Evolutionary conservation across 2,797 vertebrate genomes (phyloP).

Genomic region (Meriones psammophilus): DNA sequence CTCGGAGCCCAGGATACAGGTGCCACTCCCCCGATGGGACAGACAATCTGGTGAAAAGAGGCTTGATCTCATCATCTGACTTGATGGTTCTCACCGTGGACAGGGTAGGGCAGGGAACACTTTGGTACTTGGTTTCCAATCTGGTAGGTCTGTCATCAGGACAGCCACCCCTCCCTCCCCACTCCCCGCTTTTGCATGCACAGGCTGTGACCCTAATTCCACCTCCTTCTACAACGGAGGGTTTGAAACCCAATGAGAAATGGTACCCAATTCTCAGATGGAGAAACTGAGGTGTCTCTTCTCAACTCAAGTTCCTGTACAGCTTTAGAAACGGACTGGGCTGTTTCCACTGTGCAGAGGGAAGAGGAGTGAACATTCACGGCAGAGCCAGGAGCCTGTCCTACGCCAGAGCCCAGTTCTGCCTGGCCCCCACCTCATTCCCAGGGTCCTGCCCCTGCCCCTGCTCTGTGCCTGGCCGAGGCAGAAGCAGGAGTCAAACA

Average conservation of each 20-base stretch:
- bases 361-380: neutral
- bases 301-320: neutral
- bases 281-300: neutral
- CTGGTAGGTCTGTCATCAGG: neutral
- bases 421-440: neutral
- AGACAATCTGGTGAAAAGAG: neutral
- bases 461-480: neutral
- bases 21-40: neutral
- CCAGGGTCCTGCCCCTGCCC: neutral
- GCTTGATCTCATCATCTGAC: neutral
- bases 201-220: neutral
- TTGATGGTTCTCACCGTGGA: neutral
- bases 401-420: neutral
- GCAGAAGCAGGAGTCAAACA: neutral
- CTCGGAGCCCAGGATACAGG: neutral
- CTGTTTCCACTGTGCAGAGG: neutral
- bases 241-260: neutral
- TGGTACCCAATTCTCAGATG: conserved; percentile 1
- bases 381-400: neutral
- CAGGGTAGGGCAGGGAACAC: no score
- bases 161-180: neutral
- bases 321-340: neutral
- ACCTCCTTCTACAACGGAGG: neutral
- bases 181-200: neutral
- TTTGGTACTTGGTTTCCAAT: neutral